Evolutionary conservation across 2,113 vertebrate species (phyloP).

Genomic region (Eleginops maclovinus): DNA sequence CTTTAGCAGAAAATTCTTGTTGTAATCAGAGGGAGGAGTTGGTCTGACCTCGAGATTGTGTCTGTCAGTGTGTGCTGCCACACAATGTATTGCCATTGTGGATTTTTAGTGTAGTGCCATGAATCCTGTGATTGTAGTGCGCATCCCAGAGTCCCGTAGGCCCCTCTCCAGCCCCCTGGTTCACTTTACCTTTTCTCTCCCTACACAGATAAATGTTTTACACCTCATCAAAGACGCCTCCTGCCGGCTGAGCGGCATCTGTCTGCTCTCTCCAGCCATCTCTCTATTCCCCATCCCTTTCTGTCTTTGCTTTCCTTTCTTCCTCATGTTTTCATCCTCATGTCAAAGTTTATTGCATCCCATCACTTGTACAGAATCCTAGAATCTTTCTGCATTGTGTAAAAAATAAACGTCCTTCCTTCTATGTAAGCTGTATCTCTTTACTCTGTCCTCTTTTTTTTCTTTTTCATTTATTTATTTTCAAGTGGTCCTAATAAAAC

Average conservation of each 20-base stretch:
- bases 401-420: constrained; percentile 93
- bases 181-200: constrained; percentile 83
- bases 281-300: constrained; percentile 78
- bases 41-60: constrained; percentile 20
- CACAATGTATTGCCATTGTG: constrained; percentile 36
- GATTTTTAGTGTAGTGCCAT: constrained; percentile 39
- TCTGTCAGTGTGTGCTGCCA: constrained; percentile 13
- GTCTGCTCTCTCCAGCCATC: constrained; percentile 88
- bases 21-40: constrained; percentile 8
- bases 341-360: constrained; percentile 69
- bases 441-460: constrained; percentile 67
- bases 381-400: constrained; percentile 86
- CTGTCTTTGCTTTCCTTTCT: constrained; percentile 76
- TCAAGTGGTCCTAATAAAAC: constrained; percentile 69
- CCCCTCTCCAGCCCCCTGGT: constrained; percentile 64
- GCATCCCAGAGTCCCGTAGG: constrained; percentile 16
- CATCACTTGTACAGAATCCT: constrained; percentile 93
- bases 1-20: neutral
- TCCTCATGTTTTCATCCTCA: constrained; percentile 78
- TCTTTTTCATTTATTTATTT: constrained; percentile 70
- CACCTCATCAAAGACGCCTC: constrained; percentile 91
- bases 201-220: constrained; percentile 96
- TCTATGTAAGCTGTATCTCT: constrained; percentile 81
- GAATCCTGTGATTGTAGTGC: constrained; percentile 44
- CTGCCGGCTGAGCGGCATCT: constrained; percentile 86